Evolutionary conservation across 2,797 vertebrate species (phyloP), one percentile per base, ranked within the genome.

Genomic region (Premnoplex brunnescens): DNA sequence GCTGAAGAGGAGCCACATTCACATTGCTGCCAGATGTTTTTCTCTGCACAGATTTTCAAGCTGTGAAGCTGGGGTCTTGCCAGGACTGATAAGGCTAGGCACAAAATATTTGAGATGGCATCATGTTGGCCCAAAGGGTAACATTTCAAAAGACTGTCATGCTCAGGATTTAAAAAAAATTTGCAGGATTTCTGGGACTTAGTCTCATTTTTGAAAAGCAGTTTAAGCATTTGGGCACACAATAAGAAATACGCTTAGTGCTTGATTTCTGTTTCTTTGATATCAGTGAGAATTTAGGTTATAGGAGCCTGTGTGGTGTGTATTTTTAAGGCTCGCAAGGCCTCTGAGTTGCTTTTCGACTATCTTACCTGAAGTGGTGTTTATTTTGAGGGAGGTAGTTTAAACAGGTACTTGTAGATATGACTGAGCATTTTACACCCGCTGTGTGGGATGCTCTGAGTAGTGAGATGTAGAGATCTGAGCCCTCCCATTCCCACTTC

Each of bases 1-100:
- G 72, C 74, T 78, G 52, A 87, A 80, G 68, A 94, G 66, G 2
- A 93, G 74, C 75, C 77, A 26, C 59, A 18, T 78, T 67, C 83
- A 64, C 32, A 66, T 78, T 91, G 85, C 52, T 91, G 86, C 89
- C 95, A 95, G 86, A 85, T 96, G 90, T 91, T 94, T 77, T 72
- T 62, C 49, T 83, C 66, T 84, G 56, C 46, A 43, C 67, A 77
- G 55, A 87, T 86, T 85, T 95, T 89, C 85, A 96, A 90, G 69
- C 95, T 92, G 81, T 69, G 88, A 90, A 71, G 63, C 56, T 13
- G 0, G 23, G 46, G 41, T 64, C 10, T 48, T 93, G 79, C 86
- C 85, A 91, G 69, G 58, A 36, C 67, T 86, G 90, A 81, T 85
- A 88, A 94, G 59, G 30, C 63, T 77, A 22, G 15, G 56, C 64